Evolutionary conservation across 1,140 invertebrate genomes (phyloP).

Genomic region (Scaptomyza graminum): DNA sequence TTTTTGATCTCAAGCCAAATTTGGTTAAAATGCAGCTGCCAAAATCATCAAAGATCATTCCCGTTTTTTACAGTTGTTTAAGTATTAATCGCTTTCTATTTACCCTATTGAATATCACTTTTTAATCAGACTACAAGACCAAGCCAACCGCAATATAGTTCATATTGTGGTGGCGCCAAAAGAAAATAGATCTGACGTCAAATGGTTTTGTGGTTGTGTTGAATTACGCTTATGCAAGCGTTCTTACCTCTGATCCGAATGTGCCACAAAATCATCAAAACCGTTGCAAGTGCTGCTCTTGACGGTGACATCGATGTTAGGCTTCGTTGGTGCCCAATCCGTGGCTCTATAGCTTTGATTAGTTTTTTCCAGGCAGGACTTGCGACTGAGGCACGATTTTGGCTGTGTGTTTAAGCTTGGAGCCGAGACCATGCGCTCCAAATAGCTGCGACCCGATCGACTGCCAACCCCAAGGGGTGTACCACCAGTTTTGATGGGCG

Average conservation of each 20-base stretch:
- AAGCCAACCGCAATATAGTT: constrained; percentile 59
- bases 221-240: constrained; percentile 55
- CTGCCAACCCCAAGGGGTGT: constrained; percentile 66
- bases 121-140: constrained; percentile 35
- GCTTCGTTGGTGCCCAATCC: constrained; percentile 40
- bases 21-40: constrained; percentile 10
- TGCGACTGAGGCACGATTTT: constrained; percentile 79
- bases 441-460: constrained; percentile 68
- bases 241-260: constrained; percentile 69
- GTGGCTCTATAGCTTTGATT: constrained; percentile 26
- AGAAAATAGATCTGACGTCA: constrained; percentile 43
- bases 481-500: constrained; percentile 53
- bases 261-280: constrained; percentile 27
- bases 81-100: constrained; percentile 7
- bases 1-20: constrained; percentile 39
- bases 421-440: constrained; percentile 77
- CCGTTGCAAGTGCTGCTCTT: constrained; percentile 11
- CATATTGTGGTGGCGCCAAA: constrained; percentile 52
- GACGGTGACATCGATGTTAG: constrained; percentile 33
- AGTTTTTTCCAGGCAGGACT: constrained; percentile 74
- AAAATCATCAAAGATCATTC: background rate
- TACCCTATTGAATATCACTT: constrained; percentile 30
- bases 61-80: background rate
- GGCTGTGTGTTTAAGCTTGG: constrained; percentile 63
- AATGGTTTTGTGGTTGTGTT: constrained; percentile 16